phyloP scores from a whole-genome alignment of 2,888 invertebrate genomes.

The Schizaphis graminum region DNA sequence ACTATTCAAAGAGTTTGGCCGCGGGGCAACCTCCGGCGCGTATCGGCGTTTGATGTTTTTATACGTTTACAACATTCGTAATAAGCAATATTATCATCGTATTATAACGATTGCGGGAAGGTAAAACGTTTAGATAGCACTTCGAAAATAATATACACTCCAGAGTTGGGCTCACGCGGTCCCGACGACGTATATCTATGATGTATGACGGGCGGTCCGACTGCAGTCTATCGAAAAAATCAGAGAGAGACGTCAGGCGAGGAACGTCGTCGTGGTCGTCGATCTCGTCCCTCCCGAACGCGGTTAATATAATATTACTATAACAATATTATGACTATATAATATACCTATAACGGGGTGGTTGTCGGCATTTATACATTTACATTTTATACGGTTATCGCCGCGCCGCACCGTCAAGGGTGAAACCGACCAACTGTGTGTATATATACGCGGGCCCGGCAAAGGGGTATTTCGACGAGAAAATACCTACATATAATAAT shows the following conservation, averaged over 20 bases:
- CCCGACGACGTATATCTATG: neutral
- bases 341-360: no score
- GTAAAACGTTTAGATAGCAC: neutral
- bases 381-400: neutral
- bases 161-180: neutral
- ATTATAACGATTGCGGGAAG: neutral
- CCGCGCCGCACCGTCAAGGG: neutral
- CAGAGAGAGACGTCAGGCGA: neutral
- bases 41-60: neutral
- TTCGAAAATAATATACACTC: neutral
- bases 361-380: neutral
- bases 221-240: neutral
- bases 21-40: neutral
- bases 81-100: neutral
- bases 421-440: conserved; percentile 3
- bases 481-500: neutral
- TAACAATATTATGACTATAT: neutral
- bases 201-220: neutral
- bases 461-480: neutral
- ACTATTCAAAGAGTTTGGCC: conserved; percentile 3
- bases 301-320: neutral
- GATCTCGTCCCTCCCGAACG: neutral
- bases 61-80: neutral
- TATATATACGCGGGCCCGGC: neutral
- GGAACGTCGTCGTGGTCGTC: neutral